Percentiles rank a stretch among this genome's conserved stretches.
Conservation (phyloP, 2,797 vertebrate genomes). For the Pipistrellus pipistrellus region DNA sequence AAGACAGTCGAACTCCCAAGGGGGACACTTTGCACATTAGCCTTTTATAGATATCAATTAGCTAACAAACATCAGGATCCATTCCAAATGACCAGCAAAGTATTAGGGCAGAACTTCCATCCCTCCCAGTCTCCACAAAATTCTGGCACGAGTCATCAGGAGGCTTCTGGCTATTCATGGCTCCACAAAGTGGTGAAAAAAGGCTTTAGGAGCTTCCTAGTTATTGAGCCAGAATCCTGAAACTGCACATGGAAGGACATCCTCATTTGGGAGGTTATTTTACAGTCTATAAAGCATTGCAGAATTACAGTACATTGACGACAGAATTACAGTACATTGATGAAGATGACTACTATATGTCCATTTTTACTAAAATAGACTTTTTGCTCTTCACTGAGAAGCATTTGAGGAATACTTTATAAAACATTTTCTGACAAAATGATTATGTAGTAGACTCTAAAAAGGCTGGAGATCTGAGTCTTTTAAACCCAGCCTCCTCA, state of each 20-base stretch:
- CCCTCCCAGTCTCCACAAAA: not conserved
- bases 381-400: constrained; percentile 47
- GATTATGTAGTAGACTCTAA: not conserved
- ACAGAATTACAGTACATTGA: not conserved
- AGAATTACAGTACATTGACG: not conserved
- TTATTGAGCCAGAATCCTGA: not conserved
- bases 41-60: not conserved
- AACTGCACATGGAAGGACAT: not conserved
- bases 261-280: not conserved
- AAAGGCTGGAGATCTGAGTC: not conserved
- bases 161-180: not conserved
- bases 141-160: not conserved
- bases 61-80: not conserved
- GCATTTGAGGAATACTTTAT: constrained; percentile 11
- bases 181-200: not conserved
- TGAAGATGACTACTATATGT: not conserved
- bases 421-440: constrained; percentile 50
- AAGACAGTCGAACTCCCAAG: too few species aligned
- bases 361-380: constrained; percentile 7
- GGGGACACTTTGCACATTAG: too few species aligned
- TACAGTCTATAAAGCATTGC: not conserved
- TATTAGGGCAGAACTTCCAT: not conserved
- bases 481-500: not conserved
- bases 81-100: not conserved
- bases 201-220: not conserved